Conservation (phyloP, 2,888 invertebrate genomes). For the Steinernema scapterisci region DNA sequence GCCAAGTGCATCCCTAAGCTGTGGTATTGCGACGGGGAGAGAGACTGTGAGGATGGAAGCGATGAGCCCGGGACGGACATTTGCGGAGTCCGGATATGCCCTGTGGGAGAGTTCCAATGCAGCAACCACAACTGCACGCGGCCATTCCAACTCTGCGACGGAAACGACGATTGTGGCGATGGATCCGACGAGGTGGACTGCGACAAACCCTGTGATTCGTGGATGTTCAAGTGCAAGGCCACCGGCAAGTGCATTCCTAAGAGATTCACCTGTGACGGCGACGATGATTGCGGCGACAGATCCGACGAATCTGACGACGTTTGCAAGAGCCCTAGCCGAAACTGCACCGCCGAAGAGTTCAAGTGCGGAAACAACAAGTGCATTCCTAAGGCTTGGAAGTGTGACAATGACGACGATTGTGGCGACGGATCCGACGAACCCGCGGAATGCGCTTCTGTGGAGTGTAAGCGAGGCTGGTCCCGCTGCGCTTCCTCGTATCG, state of each 20-base stretch:
- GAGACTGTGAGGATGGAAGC: conserved; percentile 94
- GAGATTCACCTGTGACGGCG: conserved; percentile 75
- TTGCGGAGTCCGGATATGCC: conserved; percentile 69
- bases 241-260: conserved; percentile 79
- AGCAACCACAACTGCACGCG: conserved; percentile 87
- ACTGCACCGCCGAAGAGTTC: conserved; percentile 88
- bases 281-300: conserved; percentile 76
- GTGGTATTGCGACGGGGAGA: conserved; percentile 73
- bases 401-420: conserved; percentile 87
- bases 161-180: conserved; percentile 70
- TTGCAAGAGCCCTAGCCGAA: conserved; percentile 70
- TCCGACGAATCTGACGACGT: conserved; percentile 27
- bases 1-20: conserved; percentile 79
- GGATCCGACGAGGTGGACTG: conserved; percentile 64
- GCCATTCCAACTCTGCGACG: conserved; percentile 88
- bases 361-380: conserved; percentile 90
- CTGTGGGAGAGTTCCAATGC: conserved; percentile 87
- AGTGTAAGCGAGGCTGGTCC: conserved; percentile 93
- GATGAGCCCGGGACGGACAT: conserved; percentile 75
- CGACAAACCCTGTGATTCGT: conserved; percentile 67
- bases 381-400: conserved; percentile 84
- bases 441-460: conserved; percentile 86
- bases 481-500: conserved; percentile 82
- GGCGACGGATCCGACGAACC: conserved; percentile 95
- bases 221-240: conserved; percentile 69